Conservation (phyloP, 2,797 vertebrate species). For the Cirrhinus mrigala region DNA sequence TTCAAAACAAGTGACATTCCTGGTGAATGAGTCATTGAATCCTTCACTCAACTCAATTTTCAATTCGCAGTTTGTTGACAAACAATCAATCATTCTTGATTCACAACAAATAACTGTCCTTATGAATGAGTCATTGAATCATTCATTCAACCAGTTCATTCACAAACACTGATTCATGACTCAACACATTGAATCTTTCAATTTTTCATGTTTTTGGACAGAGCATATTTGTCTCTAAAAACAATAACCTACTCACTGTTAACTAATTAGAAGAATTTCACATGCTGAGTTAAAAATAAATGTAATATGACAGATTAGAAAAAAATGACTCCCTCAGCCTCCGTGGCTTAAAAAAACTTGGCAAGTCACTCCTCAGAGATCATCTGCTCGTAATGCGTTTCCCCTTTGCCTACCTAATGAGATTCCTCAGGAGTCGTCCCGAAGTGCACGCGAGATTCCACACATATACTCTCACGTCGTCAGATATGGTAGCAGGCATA, state of each 20-base stretch:
- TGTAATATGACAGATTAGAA: background rate
- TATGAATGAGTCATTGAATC: background rate
- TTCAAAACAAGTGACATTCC: background rate
- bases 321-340: background rate
- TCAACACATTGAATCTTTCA: background rate
- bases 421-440: conserved; percentile 20
- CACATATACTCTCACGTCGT: conserved; percentile 28
- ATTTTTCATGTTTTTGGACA: too few species aligned
- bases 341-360: conserved; percentile 1
- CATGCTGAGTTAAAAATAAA: background rate
- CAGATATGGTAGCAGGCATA: conserved; percentile 36
- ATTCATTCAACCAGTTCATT: background rate
- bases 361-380: conserved; percentile 4
- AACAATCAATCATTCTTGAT: background rate
- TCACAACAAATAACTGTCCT: background rate
- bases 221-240: background rate
- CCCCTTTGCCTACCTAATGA: conserved; percentile 21
- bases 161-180: background rate
- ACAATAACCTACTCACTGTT: background rate
- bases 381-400: conserved; percentile 2
- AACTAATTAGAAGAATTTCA: background rate
- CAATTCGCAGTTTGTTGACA: too few species aligned
- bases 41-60: background rate
- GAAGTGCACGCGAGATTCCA: conserved; percentile 32
- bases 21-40: background rate